Conservation (phyloP, 37 sponge, comb jelly and placozoan genomes). For the Aplysina aerophoba region DNA sequence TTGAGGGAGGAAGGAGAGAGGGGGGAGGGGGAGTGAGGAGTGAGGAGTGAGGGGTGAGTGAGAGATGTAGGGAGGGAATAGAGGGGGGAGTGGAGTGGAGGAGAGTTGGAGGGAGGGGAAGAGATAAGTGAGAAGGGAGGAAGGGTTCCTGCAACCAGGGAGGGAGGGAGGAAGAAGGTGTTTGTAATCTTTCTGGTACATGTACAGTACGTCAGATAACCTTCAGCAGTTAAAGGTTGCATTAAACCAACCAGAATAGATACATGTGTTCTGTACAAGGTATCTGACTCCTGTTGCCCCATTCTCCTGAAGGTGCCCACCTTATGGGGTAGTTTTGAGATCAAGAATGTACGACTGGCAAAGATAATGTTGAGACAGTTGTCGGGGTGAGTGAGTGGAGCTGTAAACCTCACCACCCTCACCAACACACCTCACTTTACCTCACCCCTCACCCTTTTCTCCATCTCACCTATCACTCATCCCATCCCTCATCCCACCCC, state of each 20-base stretch:
- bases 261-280: neutral
- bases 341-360: slow-evolving; percentile 71
- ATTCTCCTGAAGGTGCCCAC: slow-evolving; percentile 66
- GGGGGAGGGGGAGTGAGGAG: neutral
- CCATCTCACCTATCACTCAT: too few relatives aligned
- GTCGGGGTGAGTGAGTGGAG: slow-evolving; percentile 55
- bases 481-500: too few relatives aligned
- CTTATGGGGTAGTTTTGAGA: slow-evolving; percentile 89
- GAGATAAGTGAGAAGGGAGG: too few relatives aligned
- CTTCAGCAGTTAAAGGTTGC: too few relatives aligned
- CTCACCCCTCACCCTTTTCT: too few relatives aligned
- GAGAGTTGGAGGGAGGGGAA: too few relatives aligned
- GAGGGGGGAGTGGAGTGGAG: too few relatives aligned
- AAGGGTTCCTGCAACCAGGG: neutral
- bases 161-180: neutral
- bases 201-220: too few relatives aligned
- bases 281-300: neutral
- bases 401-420: neutral
- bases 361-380: slow-evolving; percentile 82
- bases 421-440: too few relatives aligned
- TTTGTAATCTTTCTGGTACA: neutral
- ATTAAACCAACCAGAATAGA: neutral
- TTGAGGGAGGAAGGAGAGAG: neutral
- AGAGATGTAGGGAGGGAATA: too few relatives aligned
- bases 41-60: neutral